These are phyloP conservation scores for Psammodynastes pulverulentus DNA, from an alignment of 2,113 vertebrate genomes.

Conservation along the genomic window DNA sequence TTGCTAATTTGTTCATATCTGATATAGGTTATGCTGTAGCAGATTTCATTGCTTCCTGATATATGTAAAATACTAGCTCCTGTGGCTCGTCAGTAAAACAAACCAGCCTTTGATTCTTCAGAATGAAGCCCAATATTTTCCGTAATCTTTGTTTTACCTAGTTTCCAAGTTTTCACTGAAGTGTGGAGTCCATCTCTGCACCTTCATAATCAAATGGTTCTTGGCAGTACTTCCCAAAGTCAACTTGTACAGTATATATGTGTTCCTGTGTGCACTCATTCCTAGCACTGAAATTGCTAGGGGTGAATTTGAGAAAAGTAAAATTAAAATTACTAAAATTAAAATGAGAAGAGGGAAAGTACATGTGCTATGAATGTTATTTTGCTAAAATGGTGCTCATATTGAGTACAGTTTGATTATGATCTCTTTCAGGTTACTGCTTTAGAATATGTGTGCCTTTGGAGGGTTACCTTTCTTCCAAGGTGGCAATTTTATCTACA, in stretches of 20 bases:
- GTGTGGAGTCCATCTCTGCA: neutral
- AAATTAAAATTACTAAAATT: neutral
- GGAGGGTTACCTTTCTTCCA: constrained; percentile 53
- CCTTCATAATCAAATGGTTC: constrained; percentile 1
- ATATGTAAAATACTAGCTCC: neutral
- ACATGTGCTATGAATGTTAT: constrained; percentile 2
- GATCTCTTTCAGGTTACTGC: constrained; percentile 19
- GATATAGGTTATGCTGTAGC: neutral
- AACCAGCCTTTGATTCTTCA: neutral
- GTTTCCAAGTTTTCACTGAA: neutral
- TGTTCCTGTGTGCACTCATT: neutral
- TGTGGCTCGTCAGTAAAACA: neutral
- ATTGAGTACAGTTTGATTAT: constrained; percentile 30
- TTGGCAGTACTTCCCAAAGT: constrained; percentile 24
- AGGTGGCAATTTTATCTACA: constrained; percentile 64
- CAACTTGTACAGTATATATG: neutral
- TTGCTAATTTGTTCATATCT: neutral
- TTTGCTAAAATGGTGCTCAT: constrained; percentile 32
- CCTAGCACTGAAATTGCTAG: neutral
- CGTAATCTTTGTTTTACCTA: neutral
- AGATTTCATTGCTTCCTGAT: neutral
- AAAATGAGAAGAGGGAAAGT: constrained; percentile 21
- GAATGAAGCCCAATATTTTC: neutral
- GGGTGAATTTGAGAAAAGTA: neutral
- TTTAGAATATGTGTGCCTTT: constrained; percentile 32